Percentiles rank a stretch among this genome's conserved stretches.
These are phyloP conservation scores for Theocolax elegans DNA, from an alignment of 1,140 invertebrate species.

Conservation along the genomic window DNA sequence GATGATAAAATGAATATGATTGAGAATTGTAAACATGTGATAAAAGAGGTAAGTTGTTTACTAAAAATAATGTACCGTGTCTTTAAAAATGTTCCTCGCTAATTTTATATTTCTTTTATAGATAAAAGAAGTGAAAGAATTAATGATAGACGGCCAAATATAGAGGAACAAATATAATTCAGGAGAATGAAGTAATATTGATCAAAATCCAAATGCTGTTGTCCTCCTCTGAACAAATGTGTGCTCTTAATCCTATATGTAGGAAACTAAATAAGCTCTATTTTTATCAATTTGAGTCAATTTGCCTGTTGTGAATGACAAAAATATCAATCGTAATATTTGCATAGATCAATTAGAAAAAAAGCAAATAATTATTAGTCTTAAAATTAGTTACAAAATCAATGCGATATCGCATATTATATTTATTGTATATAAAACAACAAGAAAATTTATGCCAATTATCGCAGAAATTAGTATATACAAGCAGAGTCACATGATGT, in stretches of 20 bases:
- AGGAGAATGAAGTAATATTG: constrained; percentile 45
- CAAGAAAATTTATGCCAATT: constrained; percentile 14
- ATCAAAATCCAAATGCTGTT: constrained; percentile 51
- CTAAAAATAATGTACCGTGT: too few relatives aligned
- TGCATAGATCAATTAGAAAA: constrained; percentile 1
- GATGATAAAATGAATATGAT: constrained; percentile 54
- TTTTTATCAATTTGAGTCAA: constrained; percentile 40
- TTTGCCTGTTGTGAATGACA: constrained; percentile 19
- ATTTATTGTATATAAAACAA: constrained; percentile 27
- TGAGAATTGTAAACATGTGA: constrained; percentile 55
- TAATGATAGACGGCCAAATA: constrained; percentile 42
- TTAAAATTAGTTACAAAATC: not conserved
- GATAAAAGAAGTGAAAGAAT: constrained; percentile 34
- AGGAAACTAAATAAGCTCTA: constrained; percentile 27
- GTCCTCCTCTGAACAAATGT: constrained; percentile 46
- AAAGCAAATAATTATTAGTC: not conserved
- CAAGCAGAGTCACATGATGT: not conserved
- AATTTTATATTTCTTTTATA: not conserved
- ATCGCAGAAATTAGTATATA: not conserved
- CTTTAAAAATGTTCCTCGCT: too few relatives aligned
- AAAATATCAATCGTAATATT: constrained; percentile 30
- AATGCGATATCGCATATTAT: constrained; percentile 7
- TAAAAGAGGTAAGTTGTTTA: constrained; percentile 53
- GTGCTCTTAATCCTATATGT: constrained; percentile 46
- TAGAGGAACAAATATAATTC: constrained; percentile 17